These are phyloP conservation scores for Nezara viridula DNA, from an alignment of 2,888 invertebrate species.

Conservation along the genomic window DNA sequence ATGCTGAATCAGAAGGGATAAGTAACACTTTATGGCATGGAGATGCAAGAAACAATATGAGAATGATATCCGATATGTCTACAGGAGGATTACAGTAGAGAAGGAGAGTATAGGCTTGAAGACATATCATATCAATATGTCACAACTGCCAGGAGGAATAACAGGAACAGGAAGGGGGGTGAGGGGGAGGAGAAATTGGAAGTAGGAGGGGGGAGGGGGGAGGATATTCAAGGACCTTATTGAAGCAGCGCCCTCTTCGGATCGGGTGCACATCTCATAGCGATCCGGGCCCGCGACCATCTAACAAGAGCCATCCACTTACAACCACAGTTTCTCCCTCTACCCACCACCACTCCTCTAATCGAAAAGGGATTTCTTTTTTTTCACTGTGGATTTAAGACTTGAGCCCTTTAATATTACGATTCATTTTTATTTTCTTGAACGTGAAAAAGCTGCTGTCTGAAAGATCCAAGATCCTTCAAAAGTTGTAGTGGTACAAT, in stretches of 20 bases:
- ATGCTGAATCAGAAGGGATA: neutral
- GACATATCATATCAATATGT: slow-evolving; percentile 14
- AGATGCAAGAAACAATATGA: neutral
- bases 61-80: slow-evolving; percentile 3
- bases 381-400: no score
- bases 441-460: no score
- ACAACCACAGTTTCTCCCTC: neutral
- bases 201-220: no score
- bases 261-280: neutral
- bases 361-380: neutral
- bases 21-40: neutral
- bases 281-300: neutral
- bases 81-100: slow-evolving; percentile 4
- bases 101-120: neutral
- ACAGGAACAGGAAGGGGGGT: neutral
- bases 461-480: no score
- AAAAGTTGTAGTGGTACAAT: no score
- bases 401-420: no score
- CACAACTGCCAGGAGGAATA: slow-evolving; percentile 14
- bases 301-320: neutral
- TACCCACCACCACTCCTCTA: neutral
- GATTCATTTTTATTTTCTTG: no score
- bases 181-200: no score
- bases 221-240: neutral
- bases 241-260: neutral